Evolutionary conservation across 1,140 invertebrate species (phyloP).

Genomic region (Hypothenemus hampei): DNA sequence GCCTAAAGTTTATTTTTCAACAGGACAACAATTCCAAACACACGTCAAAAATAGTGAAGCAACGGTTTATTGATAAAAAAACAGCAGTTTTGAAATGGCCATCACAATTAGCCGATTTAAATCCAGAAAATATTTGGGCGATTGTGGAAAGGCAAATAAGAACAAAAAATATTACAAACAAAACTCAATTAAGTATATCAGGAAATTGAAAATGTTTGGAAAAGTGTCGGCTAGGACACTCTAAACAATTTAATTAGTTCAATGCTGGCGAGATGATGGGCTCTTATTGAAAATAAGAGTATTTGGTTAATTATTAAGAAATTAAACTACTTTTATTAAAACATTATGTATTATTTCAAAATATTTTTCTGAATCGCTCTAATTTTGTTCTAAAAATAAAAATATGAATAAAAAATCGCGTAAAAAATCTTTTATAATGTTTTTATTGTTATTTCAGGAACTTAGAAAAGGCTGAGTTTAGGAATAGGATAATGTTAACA

Average conservation of each 20-base stretch:
- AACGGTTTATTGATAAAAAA: conserved; percentile 1
- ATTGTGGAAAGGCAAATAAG: neutral
- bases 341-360: neutral
- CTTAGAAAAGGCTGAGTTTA: too few relatives aligned
- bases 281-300: neutral
- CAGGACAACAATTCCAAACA: neutral
- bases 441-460: too few relatives aligned
- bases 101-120: neutral
- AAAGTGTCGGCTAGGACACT: neutral
- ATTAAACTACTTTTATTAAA: neutral
- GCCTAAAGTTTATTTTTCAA: too few relatives aligned
- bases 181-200: too few relatives aligned
- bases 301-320: neutral
- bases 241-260: neutral
- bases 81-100: neutral
- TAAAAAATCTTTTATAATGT: too few relatives aligned
- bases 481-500: too few relatives aligned
- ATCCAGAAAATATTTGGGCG: neutral
- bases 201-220: neutral
- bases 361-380: neutral
- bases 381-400: neutral
- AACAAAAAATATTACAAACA: neutral
- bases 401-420: too few relatives aligned
- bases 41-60: neutral
- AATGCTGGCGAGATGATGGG: neutral